Evolutionary conservation across 2,888 invertebrate species (phyloP), one percentile per base, ranked within the genome.

Genomic region (Cordilura impudica): DNA sequence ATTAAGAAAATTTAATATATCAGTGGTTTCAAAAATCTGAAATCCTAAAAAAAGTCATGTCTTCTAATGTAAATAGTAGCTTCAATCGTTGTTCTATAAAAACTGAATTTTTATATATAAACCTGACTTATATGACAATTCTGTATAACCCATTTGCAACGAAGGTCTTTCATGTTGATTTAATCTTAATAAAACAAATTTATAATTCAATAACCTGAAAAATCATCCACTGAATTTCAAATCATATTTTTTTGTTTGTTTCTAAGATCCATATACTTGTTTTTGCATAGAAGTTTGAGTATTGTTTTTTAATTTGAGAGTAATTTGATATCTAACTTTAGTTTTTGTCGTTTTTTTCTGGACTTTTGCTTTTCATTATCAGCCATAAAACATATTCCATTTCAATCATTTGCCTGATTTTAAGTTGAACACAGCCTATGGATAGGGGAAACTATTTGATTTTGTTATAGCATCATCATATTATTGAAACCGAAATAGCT

Each of bases 281-380:
- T n/a, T 35, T 39, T 39, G 12, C 35, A n/a, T 31, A 39, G 12
- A 39, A n/a, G 12, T 39, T 2, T 39, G 4, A 39, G 31, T 12
- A 3, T 49, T 63, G 16, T 47, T 63, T 16, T 75, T 60, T 1
- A 60, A 60, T 18, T 61, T 16, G 16, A 49, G 49, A 56, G 18
- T 21, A 56, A n/a, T 18, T 66, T 49, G 14, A 66, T 61, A 18
- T 71, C 21, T 78, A 66, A 61, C 49, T 66, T 65, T 58, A 79
- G 79, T 79, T 79, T 79, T 79, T 79, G 79, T 79, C 79, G 79
- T 79, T 79, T 79, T 76, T 79, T 79, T 75, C 49, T 73, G n/a
- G 10, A 31, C 54, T 47, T 71, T 71, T 66, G 75, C 74, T 63
- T 63, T 69, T 45, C 31, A 29, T 51, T 35, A 18, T 18, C 49